Evolutionary conservation across 2,797 vertebrate species (phyloP), one percentile per base, ranked within the genome.

Genomic region (Falco rusticolus): DNA sequence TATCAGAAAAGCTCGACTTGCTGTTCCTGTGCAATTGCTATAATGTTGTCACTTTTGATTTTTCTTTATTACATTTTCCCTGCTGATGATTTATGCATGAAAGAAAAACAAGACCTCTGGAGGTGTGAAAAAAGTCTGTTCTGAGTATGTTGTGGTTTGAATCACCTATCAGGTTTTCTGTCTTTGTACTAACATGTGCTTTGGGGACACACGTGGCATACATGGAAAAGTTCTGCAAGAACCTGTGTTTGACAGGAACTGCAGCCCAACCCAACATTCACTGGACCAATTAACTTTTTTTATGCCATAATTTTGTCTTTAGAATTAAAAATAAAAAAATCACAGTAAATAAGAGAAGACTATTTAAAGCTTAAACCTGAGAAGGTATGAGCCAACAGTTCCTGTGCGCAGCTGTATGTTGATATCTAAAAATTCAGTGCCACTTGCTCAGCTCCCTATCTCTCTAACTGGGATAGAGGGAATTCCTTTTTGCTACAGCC

Each of bases 331-430:
- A 39, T 45, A 22, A 20, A 33, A 43, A 39, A 12, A 22, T 11
- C 24, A 81, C 6, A 16, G 31, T 29, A 61, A 75, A 51, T 47
- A 83, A 54, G 7, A 19, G 7, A 68, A 39, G 20, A 22, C 1
- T 53, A 11, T 70, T 91, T 18, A 54, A 3, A 51, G 8, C 10
- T 31, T 75, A 43, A 72, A 60, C 7, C 5, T 39, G 31, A 15
- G 5, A 45, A 56, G 4, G 4, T 37, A 37, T 0, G 5, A 68
- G 10, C 2, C 8, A 51, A 12, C 6, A 15, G 9, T 5, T 66
- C 41, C 25, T 39, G 48, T 1, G 2, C 48, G 20, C 7, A 51
- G 12, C 4, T 85, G 19, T 16, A 53, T 14, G 9, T 2, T n/a
- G 19, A 3, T 29, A 20, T 6, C 11, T 84, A 50, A 81, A 81